These are phyloP conservation scores for Andrena haemorrhoa DNA, from an alignment of 2,888 invertebrate genomes.

Conservation along the genomic window DNA sequence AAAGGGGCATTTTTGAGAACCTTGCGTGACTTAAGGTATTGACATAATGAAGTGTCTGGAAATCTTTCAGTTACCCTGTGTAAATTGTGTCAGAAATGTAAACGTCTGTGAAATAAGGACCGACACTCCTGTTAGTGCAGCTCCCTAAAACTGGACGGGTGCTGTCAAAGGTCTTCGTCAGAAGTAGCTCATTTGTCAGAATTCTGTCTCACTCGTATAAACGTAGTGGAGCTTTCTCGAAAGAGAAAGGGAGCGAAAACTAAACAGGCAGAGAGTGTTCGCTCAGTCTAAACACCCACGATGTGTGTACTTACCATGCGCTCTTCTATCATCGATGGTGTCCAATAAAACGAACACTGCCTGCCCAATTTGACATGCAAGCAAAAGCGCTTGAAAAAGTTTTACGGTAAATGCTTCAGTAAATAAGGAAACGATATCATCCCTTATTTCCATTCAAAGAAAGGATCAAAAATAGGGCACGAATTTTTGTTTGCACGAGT, in stretches of 20 bases:
- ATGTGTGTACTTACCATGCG: not conserved
- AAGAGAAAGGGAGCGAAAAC: slow-evolving; percentile 4
- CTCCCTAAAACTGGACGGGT: not conserved
- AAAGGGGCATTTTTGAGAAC: too few relatives aligned
- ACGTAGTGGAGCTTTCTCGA: not conserved
- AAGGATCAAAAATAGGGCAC: not conserved
- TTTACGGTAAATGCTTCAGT: too few relatives aligned
- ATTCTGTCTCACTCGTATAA: not conserved
- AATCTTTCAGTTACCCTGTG: too few relatives aligned
- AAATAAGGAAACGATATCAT: too few relatives aligned
- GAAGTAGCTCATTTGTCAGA: not conserved
- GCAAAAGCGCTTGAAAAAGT: not conserved
- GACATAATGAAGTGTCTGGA: too few relatives aligned
- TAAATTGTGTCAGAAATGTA: not conserved
- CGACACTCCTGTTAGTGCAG: not conserved
- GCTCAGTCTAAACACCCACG: slow-evolving; percentile 19
- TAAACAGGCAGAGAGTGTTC: not conserved
- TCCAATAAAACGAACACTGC: not conserved
- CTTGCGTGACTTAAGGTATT: too few relatives aligned
- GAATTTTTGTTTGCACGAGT: not conserved
- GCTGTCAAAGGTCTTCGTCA: not conserved
- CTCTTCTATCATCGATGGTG: slow-evolving; percentile 21
- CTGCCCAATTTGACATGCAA: not conserved
- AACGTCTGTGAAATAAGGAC: slow-evolving; percentile 12
- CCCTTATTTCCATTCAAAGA: too few relatives aligned